phyloP scores from a whole-genome alignment of 2,888 invertebrate species.

The Scaptomyza reducta region DNA sequence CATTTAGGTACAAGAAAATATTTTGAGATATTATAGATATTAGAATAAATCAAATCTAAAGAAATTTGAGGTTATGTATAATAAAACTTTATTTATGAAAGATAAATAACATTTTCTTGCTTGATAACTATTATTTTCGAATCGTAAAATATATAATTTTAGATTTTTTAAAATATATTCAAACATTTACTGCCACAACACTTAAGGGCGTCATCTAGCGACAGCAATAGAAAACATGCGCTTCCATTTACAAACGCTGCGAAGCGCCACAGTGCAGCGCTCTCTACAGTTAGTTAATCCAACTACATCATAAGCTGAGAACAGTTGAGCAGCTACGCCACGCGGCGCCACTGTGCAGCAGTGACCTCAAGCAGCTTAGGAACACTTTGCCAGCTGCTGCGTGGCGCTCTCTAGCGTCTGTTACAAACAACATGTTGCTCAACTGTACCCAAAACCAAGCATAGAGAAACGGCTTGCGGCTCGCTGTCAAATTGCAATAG shows the following conservation, averaged over 20 bases:
- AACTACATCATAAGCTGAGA: not conserved
- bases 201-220: slow-evolving; percentile 7
- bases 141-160: too few species aligned
- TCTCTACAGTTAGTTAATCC: not conserved
- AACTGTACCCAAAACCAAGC: slow-evolving; percentile 18
- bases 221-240: not conserved
- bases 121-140: too few species aligned
- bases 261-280: slow-evolving; percentile 5
- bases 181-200: not conserved
- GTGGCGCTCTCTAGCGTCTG: slow-evolving; percentile 21
- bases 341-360: slow-evolving; percentile 8
- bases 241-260: not conserved
- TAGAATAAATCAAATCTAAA: too few species aligned
- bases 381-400: not conserved
- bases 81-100: too few species aligned
- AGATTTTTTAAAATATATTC: too few species aligned
- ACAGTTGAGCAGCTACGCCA: not conserved
- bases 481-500: slow-evolving; percentile 34
- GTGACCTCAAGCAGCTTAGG: not conserved
- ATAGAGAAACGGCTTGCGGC: not conserved
- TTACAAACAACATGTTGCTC: not conserved
- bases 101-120: too few species aligned
- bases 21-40: too few species aligned
- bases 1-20: too few species aligned
- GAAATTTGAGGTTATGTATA: too few species aligned